Conservation (phyloP, 2,797 vertebrate genomes). For the Uromys caudimaculatus region DNA sequence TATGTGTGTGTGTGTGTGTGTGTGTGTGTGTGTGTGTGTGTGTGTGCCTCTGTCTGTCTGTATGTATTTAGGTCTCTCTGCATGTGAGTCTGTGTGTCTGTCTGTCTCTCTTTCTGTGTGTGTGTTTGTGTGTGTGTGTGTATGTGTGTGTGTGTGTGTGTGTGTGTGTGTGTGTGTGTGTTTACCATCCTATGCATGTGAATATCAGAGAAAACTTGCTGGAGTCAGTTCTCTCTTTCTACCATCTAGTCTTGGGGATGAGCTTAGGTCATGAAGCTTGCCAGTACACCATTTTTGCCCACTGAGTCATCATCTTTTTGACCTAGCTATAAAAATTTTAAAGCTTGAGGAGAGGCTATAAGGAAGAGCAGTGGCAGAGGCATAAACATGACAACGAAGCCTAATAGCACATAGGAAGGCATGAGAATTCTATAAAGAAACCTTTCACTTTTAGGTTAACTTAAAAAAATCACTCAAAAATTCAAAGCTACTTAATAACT, state of each 20-base stretch:
- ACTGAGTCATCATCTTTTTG: background rate
- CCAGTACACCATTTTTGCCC: background rate
- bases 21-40: background rate
- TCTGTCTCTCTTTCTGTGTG: background rate
- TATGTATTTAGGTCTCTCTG: background rate
- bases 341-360: background rate
- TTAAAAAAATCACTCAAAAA: background rate
- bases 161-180: background rate
- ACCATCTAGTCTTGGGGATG: too few relatives aligned
- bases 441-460: background rate
- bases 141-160: background rate
- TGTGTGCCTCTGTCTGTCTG: background rate
- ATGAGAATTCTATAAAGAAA: too few relatives aligned
- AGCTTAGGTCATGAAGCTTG: background rate
- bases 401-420: background rate
- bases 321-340: background rate
- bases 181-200: background rate
- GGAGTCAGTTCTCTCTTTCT: background rate
- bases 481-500: background rate
- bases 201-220: background rate
- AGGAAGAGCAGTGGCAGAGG: background rate
- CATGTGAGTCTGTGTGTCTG: too few relatives aligned
- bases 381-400: background rate
- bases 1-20: background rate
- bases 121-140: background rate